Evolutionary conservation across 2,797 vertebrate species (phyloP).

Genomic region (Arrhamphus sclerolepis): DNA sequence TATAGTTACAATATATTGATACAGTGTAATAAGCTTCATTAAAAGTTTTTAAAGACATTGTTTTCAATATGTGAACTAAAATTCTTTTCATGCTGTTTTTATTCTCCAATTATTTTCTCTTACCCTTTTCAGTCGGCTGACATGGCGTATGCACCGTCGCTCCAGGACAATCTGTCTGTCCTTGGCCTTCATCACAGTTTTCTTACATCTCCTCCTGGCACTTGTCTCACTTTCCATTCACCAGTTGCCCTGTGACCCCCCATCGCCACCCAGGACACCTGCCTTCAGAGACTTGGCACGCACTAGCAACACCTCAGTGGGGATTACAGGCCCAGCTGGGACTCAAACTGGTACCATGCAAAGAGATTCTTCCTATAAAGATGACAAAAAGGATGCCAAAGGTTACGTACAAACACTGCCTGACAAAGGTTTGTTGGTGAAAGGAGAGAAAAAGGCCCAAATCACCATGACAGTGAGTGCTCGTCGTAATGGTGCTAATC

Average conservation of each 20-base stretch:
- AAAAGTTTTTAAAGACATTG: not conserved
- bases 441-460: not conserved
- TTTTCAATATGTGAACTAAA: not conserved
- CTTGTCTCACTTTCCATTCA: constrained; percentile 53
- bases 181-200: constrained; percentile 64
- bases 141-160: constrained; percentile 58
- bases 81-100: not conserved
- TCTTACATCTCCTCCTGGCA: constrained; percentile 71
- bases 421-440: not conserved
- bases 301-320: constrained; percentile 41
- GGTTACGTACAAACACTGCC: not conserved
- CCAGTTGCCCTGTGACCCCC: constrained; percentile 45
- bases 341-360: constrained; percentile 3
- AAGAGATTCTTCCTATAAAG: constrained; percentile 17
- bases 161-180: constrained; percentile 69
- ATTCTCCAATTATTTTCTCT: not conserved
- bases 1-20: not conserved
- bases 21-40: not conserved
- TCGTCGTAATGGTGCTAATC: not conserved
- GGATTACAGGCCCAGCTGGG: constrained; percentile 16
- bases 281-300: constrained; percentile 64
- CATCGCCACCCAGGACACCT: constrained; percentile 15
- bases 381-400: constrained; percentile 25
- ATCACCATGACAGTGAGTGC: not conserved
- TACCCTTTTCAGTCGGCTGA: constrained; percentile 51